Percentiles rank a stretch among this genome's conserved stretches.
Conservation (phyloP, 2,113 vertebrate species). For the Caranx melampygus region DNA sequence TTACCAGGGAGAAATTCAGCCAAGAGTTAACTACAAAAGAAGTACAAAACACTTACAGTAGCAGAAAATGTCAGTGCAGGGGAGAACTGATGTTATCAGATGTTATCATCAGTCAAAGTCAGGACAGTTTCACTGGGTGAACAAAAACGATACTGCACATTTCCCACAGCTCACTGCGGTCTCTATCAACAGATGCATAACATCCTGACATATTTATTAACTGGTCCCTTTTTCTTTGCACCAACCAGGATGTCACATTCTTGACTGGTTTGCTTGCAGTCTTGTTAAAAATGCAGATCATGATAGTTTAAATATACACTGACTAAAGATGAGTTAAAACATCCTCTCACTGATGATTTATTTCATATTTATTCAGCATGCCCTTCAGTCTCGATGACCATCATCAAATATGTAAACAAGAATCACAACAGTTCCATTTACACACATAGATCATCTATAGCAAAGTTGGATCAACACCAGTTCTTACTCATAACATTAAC, state of each 20-base stretch:
- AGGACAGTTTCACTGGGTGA: no score
- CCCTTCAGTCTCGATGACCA: not conserved
- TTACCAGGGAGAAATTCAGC: no score
- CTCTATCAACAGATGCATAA: no score
- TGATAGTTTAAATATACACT: slow-evolving; percentile 14
- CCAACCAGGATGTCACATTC: no score
- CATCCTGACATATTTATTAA: no score
- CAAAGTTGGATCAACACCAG: not conserved
- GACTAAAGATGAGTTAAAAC: slow-evolving; percentile 49
- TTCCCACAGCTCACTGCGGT: not conserved
- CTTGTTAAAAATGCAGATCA: not conserved
- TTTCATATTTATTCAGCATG: slow-evolving; percentile 30
- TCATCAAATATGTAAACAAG: slow-evolving; percentile 34
- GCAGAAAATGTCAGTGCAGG: no score
- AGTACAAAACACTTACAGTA: no score
- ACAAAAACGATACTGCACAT: no score
- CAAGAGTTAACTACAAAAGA: no score
- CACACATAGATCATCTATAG: not conserved
- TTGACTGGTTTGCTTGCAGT: not conserved
- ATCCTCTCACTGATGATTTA: slow-evolving; percentile 10
- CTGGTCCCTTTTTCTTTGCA: no score
- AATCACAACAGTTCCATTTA: not conserved
- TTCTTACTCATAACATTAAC: not conserved
- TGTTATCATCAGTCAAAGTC: no score
- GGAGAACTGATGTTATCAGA: no score